Base-by-base conservation (phyloP, 1,140 invertebrate genomes). In the Bombus polaris region DNA sequence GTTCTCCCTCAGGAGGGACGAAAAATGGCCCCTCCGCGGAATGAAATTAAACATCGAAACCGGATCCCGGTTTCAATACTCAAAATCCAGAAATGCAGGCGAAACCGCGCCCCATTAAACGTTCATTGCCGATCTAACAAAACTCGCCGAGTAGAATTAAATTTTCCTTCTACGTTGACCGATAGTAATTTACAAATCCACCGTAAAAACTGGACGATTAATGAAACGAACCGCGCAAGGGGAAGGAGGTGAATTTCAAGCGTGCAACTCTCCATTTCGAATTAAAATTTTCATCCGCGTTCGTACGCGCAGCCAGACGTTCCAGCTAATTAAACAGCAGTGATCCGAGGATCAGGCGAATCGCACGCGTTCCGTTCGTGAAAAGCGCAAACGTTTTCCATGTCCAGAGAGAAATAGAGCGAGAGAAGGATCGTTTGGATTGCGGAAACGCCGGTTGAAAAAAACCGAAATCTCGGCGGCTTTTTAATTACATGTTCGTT, bases 401-500 rank as follows among this genome's bases (percentile, higher is more conserved):
- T 3, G 9, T 53, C 47, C 74, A 10, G 35, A 53, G 35, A 57
- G 9, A 35, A n/a, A 42, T 13, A 59, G 22, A 44, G 71, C 15
- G 39, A 10, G 71, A 42, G 15, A 22, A n/a, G 8, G 18, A 28
- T 73, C 37, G 47, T 62, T 76, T 59, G 53, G 10, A 57, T 70
- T 13, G 25, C 68, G 37, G 37, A 25, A 68, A 68, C 66, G 3
- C 18, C 15, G 53, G 53, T 32, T n/a, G 25, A 37, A 59, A 73
- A 82, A 74, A 82, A 0, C 32, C 39, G 53, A 74, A 82, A 82
- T 82, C 53, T n/a, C 18, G 13, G 47, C 39, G 53, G 53, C 15
- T 77, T 77, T 83, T 83, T 83, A 77, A 77, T 83, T 68, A 70
- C 74, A 57, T 76, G 62, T 37, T 22, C 35, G 59, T 37, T 37